A percentile compares a stretch with the other conserved stretches of the same genome.
Conservation (phyloP, 1,140 invertebrate genomes). For the Heliconius congener region DNA sequence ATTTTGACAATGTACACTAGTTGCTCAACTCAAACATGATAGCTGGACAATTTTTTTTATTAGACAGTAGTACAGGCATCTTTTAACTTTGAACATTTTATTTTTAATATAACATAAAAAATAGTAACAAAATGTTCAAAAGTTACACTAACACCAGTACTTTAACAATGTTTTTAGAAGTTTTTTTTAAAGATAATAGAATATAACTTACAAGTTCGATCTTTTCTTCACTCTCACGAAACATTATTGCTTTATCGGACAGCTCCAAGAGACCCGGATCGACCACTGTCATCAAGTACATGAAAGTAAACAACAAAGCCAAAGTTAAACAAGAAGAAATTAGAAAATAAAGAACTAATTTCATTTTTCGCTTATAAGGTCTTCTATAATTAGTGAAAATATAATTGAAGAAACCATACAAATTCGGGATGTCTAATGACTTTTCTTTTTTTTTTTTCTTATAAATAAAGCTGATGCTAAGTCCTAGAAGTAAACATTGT, state of each 20-base stretch:
- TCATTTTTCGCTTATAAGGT: slow-evolving; percentile 24
- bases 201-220: slow-evolving; percentile 18
- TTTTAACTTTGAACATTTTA: too few species aligned
- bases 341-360: slow-evolving; percentile 40
- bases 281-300: slow-evolving; percentile 48
- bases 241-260: slow-evolving; percentile 22
- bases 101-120: too few species aligned
- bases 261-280: slow-evolving; percentile 43
- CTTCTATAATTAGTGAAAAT: slow-evolving; percentile 12
- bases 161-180: too few species aligned
- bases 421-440: background rate
- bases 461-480: background rate
- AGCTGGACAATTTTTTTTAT: background rate
- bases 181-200: background rate
- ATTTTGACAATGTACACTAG: too few species aligned
- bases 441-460: background rate
- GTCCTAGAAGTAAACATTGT: background rate
- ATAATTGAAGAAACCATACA: slow-evolving; percentile 3
- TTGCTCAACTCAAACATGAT: too few species aligned
- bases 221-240: background rate
- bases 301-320: slow-evolving; percentile 39
- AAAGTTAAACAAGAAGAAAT: slow-evolving; percentile 39
- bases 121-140: too few species aligned
- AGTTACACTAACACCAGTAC: too few species aligned
- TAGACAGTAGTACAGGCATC: too few species aligned